Conservation (phyloP, 2,797 vertebrate species). For the Phoebastria nigripes region DNA sequence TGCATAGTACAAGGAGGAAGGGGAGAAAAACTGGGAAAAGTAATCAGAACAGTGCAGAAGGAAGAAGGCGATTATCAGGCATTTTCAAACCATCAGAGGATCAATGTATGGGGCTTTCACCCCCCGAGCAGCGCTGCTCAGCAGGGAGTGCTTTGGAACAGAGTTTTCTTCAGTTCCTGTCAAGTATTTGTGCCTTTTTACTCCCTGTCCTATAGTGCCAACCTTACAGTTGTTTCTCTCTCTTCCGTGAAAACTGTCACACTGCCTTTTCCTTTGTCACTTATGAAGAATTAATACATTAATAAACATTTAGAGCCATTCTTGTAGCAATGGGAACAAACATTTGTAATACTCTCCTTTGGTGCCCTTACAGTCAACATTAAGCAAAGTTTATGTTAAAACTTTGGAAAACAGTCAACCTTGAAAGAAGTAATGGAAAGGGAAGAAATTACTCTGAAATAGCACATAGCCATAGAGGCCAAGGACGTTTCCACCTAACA, state of each 20-base stretch:
- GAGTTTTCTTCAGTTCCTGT: not conserved
- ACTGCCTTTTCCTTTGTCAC: not conserved
- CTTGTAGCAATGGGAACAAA: not conserved
- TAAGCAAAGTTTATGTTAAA: not conserved
- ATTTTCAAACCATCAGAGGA: not conserved
- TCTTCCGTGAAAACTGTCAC: not conserved
- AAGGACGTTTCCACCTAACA: not conserved
- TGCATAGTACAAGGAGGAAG: not conserved
- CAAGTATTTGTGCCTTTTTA: not conserved
- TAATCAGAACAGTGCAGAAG: not conserved
- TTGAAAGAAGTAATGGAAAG: not conserved
- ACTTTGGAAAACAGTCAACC: not conserved
- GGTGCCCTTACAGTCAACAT: not conserved
- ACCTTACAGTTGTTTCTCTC: not conserved
- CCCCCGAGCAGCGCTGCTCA: fast-evolving
- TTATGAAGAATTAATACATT: not conserved
- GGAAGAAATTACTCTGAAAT: not conserved
- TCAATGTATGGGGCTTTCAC: fast-evolving
- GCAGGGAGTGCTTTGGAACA: not conserved
- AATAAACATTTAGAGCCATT: not conserved
- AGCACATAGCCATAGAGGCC: not conserved
- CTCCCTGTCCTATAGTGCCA: not conserved
- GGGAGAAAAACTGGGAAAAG: not conserved
- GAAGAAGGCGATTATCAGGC: not conserved
- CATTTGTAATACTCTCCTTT: not conserved